A percentile compares a stretch with the other conserved stretches of the same genome.
Conservation (phyloP, 2,888 invertebrate genomes). For the Temnothorax unifasciatus region DNA sequence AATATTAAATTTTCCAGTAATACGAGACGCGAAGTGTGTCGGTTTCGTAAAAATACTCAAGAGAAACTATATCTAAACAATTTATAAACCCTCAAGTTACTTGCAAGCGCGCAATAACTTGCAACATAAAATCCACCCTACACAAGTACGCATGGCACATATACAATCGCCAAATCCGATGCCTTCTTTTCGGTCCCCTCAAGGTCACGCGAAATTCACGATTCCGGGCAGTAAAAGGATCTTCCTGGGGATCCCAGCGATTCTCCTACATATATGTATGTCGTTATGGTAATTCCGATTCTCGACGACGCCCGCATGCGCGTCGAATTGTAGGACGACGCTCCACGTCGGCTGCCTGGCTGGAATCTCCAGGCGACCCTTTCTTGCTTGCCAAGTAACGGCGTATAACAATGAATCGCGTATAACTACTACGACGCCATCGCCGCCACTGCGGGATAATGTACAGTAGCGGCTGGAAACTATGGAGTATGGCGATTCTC, state of each 20-base stretch:
- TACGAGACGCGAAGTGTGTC: neutral
- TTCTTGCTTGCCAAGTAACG: conserved; percentile 53
- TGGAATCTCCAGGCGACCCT: conserved; percentile 53
- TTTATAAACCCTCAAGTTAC: conserved; percentile 65
- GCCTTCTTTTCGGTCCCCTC: conserved; percentile 47
- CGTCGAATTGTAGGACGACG: conserved; percentile 60
- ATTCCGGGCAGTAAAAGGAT: conserved; percentile 67
- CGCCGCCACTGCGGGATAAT: conserved; percentile 39
- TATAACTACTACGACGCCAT: conserved; percentile 49
- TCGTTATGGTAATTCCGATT: conserved; percentile 81
- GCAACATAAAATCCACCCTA: conserved; percentile 36
- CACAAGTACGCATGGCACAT: neutral
- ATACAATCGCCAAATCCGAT: conserved; percentile 41
- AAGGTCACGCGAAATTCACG: conserved; percentile 74
- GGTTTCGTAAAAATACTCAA: neutral
- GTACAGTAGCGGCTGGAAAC: conserved; percentile 43
- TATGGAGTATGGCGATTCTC: conserved; percentile 35
- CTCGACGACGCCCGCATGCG: conserved; percentile 64
- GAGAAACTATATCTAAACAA: conserved; percentile 52
- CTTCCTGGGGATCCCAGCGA: conserved; percentile 61
- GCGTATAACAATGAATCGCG: conserved; percentile 54
- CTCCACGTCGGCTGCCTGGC: conserved; percentile 44
- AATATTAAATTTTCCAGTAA: neutral
- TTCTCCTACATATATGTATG: conserved; percentile 80
- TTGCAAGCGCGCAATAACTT: conserved; percentile 51